Evolutionary conservation across 2,113 vertebrate genomes (phyloP), one percentile per base, ranked within the genome.

Genomic region (Tyto alba): DNA sequence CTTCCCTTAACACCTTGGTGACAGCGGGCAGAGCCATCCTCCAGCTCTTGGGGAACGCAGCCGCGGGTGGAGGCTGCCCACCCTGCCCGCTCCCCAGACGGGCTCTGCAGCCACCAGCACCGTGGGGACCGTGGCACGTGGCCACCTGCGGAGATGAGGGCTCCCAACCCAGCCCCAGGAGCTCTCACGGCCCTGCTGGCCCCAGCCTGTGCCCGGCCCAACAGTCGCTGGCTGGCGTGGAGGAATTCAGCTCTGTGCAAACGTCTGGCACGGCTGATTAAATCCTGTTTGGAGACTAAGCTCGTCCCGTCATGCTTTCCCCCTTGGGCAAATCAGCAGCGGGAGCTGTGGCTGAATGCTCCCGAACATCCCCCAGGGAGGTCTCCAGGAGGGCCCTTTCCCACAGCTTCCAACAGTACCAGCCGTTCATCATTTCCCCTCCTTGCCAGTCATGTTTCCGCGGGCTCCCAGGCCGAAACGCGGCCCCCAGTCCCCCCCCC

Each of bases 351-450:
- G 55, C 73, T 91, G 81, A 96, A 92, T 50, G 93, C 80, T 93
- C 77, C 73, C 73, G 79, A 92, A 91, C 69, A 88, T 45, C 59
- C 78, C 56, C 50, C 52, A 40, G 85, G 62, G 66, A 95, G 29
- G 41, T 78, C 50, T 87, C 80, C 66, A 78, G 91, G 69, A 91
- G 64, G 17, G 80, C 77, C 27, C 34, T 96, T 97, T 97, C 94
- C 87, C 94, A 96, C 94, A 94, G 80, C 48, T 88, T 67, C 36
- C 76, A 94, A 89, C 91, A 95, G 80, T 72, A 92, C 80, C 45
- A 72, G 81, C 73, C 62, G 13, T 93, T 92, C 87, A 91, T 92
- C 57, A 68, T 72, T 91, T 71, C 69, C 29, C 20, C 52, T 55
- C 73, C 64, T 47, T 57, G 50, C 87, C 68, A 78, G 90, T 67